Conservation (phyloP, 2,113 vertebrate species). For the Mustela nigripes region DNA sequence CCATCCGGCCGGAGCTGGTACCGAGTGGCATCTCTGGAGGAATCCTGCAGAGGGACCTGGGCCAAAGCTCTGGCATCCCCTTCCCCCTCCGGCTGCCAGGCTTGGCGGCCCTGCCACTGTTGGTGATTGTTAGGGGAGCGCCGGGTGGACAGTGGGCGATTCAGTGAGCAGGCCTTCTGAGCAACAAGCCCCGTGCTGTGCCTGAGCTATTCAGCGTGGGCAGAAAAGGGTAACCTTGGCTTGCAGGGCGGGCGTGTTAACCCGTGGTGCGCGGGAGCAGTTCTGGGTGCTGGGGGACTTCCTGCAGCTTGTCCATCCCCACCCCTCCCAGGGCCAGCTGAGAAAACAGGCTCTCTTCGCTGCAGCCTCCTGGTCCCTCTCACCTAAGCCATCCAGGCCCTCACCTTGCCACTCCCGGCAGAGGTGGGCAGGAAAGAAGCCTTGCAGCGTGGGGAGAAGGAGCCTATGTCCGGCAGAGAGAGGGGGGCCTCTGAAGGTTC, state of each 20-base stretch:
- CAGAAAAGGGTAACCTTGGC: slow-evolving; percentile 60
- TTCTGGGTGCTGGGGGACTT: background rate
- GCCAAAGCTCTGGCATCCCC: slow-evolving; percentile 67
- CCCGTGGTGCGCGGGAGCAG: background rate
- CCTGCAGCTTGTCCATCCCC: background rate
- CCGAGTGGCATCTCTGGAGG: slow-evolving; percentile 84
- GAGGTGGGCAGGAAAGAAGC: background rate
- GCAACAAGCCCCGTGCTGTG: slow-evolving; percentile 85
- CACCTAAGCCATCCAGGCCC: background rate
- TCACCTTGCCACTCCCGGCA: background rate
- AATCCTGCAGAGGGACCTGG: slow-evolving; percentile 37
- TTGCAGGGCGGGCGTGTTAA: background rate
- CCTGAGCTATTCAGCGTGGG: slow-evolving; percentile 42
- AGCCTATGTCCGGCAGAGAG: background rate
- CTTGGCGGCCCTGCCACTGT: slow-evolving; percentile 62
- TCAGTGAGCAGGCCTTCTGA: slow-evolving; percentile 75
- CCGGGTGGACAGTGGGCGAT: slow-evolving; percentile 83
- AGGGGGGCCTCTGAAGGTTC: background rate
- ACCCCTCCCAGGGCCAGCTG: background rate
- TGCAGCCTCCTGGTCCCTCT: background rate
- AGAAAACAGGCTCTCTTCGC: background rate
- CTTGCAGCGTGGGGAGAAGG: background rate
- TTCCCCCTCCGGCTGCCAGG: slow-evolving; percentile 63
- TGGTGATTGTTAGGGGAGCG: slow-evolving; percentile 80
- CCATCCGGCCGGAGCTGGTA: slow-evolving; percentile 78